Conservation (phyloP, 2,113 vertebrate species). For the Riparia riparia region DNA sequence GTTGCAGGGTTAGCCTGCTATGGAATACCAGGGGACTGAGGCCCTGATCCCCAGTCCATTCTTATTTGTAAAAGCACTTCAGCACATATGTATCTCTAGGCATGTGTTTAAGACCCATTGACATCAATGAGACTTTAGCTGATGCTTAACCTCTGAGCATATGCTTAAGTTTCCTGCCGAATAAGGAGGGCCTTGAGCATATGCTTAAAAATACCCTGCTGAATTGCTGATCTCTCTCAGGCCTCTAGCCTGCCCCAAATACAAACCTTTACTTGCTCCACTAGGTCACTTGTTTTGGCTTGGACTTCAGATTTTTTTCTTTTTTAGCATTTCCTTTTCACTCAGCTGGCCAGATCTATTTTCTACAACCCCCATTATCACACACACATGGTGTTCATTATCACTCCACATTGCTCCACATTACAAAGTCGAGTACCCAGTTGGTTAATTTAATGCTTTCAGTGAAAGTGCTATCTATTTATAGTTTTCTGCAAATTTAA, state of each 20-base stretch:
- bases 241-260: background rate
- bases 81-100: slow-evolving; percentile 66
- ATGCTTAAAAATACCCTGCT: slow-evolving; percentile 65
- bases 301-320: slow-evolving; percentile 50
- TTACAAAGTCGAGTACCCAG: slow-evolving; percentile 60
- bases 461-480: slow-evolving; percentile 64
- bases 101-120: slow-evolving; percentile 69
- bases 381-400: slow-evolving; percentile 79
- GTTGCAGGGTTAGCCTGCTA: slow-evolving; percentile 65
- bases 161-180: slow-evolving; percentile 63
- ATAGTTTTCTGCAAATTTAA: slow-evolving; percentile 54
- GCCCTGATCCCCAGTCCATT: slow-evolving; percentile 65
- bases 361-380: slow-evolving; percentile 68
- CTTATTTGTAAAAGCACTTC: slow-evolving; percentile 69
- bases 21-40: slow-evolving; percentile 57
- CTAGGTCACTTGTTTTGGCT: slow-evolving; percentile 57
- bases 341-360: slow-evolving; percentile 61
- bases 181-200: slow-evolving; percentile 56
- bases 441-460: slow-evolving; percentile 75
- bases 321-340: slow-evolving; percentile 66
- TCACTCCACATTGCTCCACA: slow-evolving; percentile 71
- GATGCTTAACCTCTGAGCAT: slow-evolving; percentile 69
- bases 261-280: slow-evolving; percentile 28
- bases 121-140: slow-evolving; percentile 69
- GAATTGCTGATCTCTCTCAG: slow-evolving; percentile 54